phyloP scores from a whole-genome alignment of 2,888 invertebrate species.

The Euproctis similis region DNA sequence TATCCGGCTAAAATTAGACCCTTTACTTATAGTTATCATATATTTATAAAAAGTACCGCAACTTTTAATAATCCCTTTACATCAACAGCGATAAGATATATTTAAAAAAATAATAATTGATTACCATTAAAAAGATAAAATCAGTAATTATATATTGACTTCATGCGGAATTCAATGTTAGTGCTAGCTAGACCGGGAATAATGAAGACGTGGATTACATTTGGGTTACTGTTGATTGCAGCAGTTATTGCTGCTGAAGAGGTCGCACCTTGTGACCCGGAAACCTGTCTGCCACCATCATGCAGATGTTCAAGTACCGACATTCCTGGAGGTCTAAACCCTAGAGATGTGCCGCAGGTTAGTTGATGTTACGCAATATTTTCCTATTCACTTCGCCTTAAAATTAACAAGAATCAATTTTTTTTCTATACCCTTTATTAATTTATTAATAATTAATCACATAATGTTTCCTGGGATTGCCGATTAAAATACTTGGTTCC shows the following conservation, averaged over 20 bases:
- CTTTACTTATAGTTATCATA: background rate
- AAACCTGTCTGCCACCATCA: constrained; percentile 63
- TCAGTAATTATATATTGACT: constrained; percentile 12
- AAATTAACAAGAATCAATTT: too few relatives aligned
- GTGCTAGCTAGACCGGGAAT: constrained; percentile 1
- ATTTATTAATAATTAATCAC: too few relatives aligned
- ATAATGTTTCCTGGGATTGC: too few relatives aligned
- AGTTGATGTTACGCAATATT: too few relatives aligned
- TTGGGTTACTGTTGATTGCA: constrained; percentile 13
- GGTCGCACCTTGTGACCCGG: constrained; percentile 40
- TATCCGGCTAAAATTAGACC: background rate
- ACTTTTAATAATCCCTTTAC: background rate
- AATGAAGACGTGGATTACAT: constrained; percentile 16
- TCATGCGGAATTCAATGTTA: constrained; percentile 2
- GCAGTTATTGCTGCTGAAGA: constrained; percentile 10
- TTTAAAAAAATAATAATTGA: background rate
- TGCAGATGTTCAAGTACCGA: constrained; percentile 69
- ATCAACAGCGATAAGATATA: background rate
- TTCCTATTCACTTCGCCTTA: too few relatives aligned
- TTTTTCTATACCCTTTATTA: too few relatives aligned
- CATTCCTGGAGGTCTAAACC: constrained; percentile 59
- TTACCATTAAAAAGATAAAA: constrained; percentile 10
- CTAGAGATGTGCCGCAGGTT: constrained; percentile 72
- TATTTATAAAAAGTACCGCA: background rate
- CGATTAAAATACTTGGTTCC: too few relatives aligned